Evolutionary conservation across 2,113 vertebrate species (phyloP).

Genomic region (Dinomys branickii): DNA sequence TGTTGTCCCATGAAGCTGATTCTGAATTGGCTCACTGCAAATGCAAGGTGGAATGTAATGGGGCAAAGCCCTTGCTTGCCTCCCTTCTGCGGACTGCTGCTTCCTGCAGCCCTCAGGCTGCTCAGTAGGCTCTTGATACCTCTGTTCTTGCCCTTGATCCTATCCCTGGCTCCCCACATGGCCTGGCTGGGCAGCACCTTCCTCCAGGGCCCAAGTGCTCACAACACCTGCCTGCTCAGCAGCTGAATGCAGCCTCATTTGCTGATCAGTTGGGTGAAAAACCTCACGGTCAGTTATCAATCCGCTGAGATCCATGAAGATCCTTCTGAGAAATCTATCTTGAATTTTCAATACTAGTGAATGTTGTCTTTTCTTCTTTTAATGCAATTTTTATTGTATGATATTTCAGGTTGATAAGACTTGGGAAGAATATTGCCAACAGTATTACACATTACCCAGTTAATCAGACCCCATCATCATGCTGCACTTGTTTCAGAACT

Average conservation of each 20-base stretch:
- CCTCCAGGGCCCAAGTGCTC: not conserved
- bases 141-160: not conserved
- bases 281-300: not conserved
- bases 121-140: not conserved
- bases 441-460: not conserved
- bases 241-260: not conserved
- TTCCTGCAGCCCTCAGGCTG: not conserved
- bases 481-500: not conserved
- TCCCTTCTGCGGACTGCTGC: not conserved
- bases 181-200: not conserved
- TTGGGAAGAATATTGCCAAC: not conserved
- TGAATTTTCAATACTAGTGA: not conserved
- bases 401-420: not conserved
- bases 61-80: not conserved
- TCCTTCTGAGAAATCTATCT: not conserved
- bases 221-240: not conserved
- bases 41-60: not conserved
- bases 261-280: not conserved
- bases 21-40: not conserved
- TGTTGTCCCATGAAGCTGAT: not conserved
- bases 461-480: not conserved
- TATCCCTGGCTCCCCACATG: not conserved
- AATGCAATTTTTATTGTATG: not conserved
- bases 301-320: not conserved
- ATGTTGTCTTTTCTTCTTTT: not conserved